A percentile compares a stretch with the other conserved stretches of the same genome.
Conservation (phyloP, 1,140 invertebrate species). For the Zeugodacus cucurbitae region DNA sequence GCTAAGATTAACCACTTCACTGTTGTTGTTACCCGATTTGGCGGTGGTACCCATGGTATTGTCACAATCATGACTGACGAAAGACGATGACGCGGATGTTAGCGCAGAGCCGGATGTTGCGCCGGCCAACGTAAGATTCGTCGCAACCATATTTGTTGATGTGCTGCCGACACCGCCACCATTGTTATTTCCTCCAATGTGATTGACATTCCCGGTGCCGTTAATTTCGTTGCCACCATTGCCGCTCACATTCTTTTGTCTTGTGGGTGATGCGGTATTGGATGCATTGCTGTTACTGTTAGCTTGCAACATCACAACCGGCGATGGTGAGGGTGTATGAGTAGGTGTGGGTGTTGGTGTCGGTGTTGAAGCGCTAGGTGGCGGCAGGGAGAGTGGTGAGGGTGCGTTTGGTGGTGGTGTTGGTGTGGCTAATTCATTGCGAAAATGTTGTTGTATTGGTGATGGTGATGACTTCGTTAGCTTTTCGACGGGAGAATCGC, state of each 20-base stretch:
- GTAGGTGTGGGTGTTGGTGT: slow-evolving; percentile 42
- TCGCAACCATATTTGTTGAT: neutral
- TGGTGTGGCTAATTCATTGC: slow-evolving; percentile 41
- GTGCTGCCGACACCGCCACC: neutral
- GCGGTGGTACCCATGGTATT: neutral
- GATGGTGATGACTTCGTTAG: slow-evolving; percentile 41
- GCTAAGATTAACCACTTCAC: slow-evolving; percentile 11
- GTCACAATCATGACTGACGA: slow-evolving; percentile 1
- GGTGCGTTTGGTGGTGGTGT: slow-evolving; percentile 42
- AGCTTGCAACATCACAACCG: slow-evolving; percentile 55
- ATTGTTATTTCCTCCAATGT: neutral
- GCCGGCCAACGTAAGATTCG: neutral
- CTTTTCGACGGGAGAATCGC: slow-evolving; percentile 40
- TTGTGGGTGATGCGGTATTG: neutral
- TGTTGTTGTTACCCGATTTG: slow-evolving; percentile 20
- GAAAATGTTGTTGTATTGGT: slow-evolving; percentile 42
- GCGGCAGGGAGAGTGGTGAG: slow-evolving; percentile 46
- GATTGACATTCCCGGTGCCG: neutral
- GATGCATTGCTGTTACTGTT: slow-evolving; percentile 20
- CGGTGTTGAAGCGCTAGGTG: slow-evolving; percentile 42
- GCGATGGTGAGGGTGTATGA: slow-evolving; percentile 47
- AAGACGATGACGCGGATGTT: neutral
- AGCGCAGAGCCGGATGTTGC: neutral
- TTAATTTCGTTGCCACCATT: slow-evolving; percentile 31
- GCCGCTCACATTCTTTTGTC: neutral